Base-by-base conservation (phyloP, 2,113 vertebrate species). In the Benitochromis conjunctus region DNA sequence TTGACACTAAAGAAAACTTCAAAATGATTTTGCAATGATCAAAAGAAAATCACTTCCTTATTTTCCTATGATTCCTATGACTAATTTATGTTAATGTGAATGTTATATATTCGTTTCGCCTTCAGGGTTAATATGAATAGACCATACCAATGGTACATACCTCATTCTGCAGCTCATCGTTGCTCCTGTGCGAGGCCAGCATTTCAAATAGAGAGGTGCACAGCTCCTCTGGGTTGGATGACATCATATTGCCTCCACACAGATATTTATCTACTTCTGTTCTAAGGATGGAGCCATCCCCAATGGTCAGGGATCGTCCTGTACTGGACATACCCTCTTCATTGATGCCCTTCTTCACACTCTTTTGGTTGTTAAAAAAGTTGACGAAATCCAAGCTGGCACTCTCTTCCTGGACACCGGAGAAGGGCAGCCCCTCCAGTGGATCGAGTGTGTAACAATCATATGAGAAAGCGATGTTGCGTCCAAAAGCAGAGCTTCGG, bases 111-210 rank as follows among this genome's bases (percentile, higher is more conserved):
- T 64, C 9, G 43, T 4, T 11, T 55, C 3, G 11, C n/a, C 58
- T 36, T 62, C 58, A 62, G 18, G 58, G 9, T 36, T 4, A 34
- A 34, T 36, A 7, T 9, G 2, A 64, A 36, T 31, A 24, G 31
- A n/a, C 18, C 3, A 51, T 54, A 8, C 51, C 34, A 19, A 26
- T 19, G 69, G 46, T 1, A 74, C 69, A 34, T 54, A 88, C 90
- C 98, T 99, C 99, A 92, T 99, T 98, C 92, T 99, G 99, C 92
- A 99, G 97, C 91, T 99, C 98, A 88, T 99, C 98, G 3, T 97
- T 97, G 78, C 96, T 99, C 96, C 95, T 97, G 83, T 93, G 91
- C 84, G 98, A 99, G 57, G 97, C 96, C 95, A 99, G 96, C 97
- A 98, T 99, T 92, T 99, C 97, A 54, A 98, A 99, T 86, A 99